Evolutionary conservation across 1,140 invertebrate genomes (phyloP).

Genomic region (Drosophila ananassae): DNA sequence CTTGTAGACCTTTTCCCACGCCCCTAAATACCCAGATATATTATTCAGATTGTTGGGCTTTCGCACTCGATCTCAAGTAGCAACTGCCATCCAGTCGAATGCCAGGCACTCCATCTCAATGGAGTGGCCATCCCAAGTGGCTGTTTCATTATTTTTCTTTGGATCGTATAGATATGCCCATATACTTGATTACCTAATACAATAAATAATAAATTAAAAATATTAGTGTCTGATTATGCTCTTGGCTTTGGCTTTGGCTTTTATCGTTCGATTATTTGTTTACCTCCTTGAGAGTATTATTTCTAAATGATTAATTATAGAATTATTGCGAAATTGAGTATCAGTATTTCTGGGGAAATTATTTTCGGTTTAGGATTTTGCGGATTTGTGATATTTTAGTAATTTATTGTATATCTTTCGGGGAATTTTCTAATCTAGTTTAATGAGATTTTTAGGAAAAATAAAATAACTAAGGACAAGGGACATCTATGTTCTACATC

Average conservation of each 20-base stretch:
- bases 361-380: too few relatives aligned
- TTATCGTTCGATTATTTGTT: constrained; percentile 23
- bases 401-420: too few relatives aligned
- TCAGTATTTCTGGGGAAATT: background rate
- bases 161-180: constrained; percentile 19
- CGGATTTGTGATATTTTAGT: too few relatives aligned
- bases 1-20: constrained; percentile 30
- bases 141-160: constrained; percentile 10
- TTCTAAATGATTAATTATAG: background rate
- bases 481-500: too few relatives aligned
- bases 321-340: too few relatives aligned
- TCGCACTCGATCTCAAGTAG: constrained; percentile 36
- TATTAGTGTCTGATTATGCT: constrained; percentile 24
- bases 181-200: constrained; percentile 25
- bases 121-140: constrained; percentile 28
- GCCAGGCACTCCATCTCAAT: constrained; percentile 33
- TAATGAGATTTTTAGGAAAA: too few relatives aligned
- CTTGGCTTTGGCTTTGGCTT: background rate
- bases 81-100: constrained; percentile 23
- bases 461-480: too few relatives aligned
- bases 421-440: too few relatives aligned
- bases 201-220: constrained; percentile 31
- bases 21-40: constrained; percentile 13
- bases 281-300: constrained; percentile 29
- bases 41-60: constrained; percentile 3